Evolutionary conservation across 2,888 invertebrate species (phyloP).

Genomic region (Drosophila paramelanica): DNA sequence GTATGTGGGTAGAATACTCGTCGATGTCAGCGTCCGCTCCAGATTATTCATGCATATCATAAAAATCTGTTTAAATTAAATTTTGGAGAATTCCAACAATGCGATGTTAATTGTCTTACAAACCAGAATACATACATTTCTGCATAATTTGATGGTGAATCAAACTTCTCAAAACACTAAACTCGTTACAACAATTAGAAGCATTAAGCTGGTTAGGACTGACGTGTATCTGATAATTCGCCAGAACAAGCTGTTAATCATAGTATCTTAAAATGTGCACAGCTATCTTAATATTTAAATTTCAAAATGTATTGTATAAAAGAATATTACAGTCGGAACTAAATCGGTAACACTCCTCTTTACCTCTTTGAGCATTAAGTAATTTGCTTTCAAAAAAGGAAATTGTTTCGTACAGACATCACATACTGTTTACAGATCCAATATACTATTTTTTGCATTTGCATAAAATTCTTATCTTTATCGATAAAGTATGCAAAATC

Average conservation of each 20-base stretch:
- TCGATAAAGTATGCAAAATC: too few relatives aligned
- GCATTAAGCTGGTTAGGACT: not conserved
- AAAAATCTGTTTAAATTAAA: not conserved
- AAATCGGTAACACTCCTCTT: too few relatives aligned
- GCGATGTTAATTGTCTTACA: not conserved
- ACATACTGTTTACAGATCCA: too few relatives aligned
- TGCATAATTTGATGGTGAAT: slow-evolving; percentile 14
- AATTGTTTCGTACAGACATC: too few relatives aligned
- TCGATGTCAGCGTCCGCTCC: not conserved
- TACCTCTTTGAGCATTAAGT: too few relatives aligned
- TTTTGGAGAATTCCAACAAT: not conserved
- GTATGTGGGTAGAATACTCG: not conserved
- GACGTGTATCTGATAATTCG: slow-evolving; percentile 1
- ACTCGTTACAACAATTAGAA: not conserved
- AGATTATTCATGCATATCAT: not conserved
- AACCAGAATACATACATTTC: not conserved
- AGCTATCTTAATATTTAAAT: not conserved
- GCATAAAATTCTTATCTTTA: too few relatives aligned
- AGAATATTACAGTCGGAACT: too few relatives aligned
- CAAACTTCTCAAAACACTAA: slow-evolving; percentile 12
- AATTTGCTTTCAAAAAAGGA: too few relatives aligned
- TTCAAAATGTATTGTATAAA: not conserved
- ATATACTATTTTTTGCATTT: too few relatives aligned
- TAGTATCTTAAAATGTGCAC: too few relatives aligned
- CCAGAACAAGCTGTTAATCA: not conserved